A percentile compares a stretch with the other conserved stretches of the same genome.
These are phyloP conservation scores for Oxycera nigricornis DNA, from an alignment of 2,888 invertebrate species.

Conservation along the genomic window DNA sequence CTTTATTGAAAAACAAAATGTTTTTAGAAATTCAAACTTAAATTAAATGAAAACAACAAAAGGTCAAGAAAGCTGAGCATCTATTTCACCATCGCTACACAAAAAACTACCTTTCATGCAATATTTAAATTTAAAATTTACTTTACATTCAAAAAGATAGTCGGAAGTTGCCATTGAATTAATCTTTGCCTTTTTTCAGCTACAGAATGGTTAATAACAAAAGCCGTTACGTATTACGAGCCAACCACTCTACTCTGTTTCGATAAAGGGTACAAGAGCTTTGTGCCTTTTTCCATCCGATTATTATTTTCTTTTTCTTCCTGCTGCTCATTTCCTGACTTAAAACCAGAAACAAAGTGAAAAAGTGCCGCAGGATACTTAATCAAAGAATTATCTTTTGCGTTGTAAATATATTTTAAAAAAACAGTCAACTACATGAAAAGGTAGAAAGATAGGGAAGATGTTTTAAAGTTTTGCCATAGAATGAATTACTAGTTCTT, in stretches of 20 bases:
- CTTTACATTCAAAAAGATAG: slow-evolving; percentile 4
- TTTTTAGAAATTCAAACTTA: too few relatives aligned
- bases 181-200: too few relatives aligned
- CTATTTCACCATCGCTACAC: too few relatives aligned
- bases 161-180: background rate
- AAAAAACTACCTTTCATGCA: too few relatives aligned
- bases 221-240: background rate
- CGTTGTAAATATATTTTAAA: background rate
- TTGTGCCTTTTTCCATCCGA: background rate
- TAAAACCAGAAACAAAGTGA: slow-evolving; percentile 13
- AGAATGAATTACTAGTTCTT: too few relatives aligned
- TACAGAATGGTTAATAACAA: background rate
- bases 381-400: slow-evolving; percentile 38
- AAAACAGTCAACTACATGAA: too few relatives aligned
- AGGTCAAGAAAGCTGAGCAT: too few relatives aligned
- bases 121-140: background rate
- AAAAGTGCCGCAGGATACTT: slow-evolving; percentile 40
- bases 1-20: too few relatives aligned
- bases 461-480: too few relatives aligned
- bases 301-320: background rate
- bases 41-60: too few relatives aligned
- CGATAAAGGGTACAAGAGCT: background rate
- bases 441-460: too few relatives aligned
- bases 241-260: background rate
- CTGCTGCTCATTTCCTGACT: background rate